A percentile compares a stretch with the other conserved stretches of the same genome.
These are phyloP conservation scores for Phaonia tiefii DNA, from an alignment of 2,888 invertebrate genomes.

Conservation along the genomic window DNA sequence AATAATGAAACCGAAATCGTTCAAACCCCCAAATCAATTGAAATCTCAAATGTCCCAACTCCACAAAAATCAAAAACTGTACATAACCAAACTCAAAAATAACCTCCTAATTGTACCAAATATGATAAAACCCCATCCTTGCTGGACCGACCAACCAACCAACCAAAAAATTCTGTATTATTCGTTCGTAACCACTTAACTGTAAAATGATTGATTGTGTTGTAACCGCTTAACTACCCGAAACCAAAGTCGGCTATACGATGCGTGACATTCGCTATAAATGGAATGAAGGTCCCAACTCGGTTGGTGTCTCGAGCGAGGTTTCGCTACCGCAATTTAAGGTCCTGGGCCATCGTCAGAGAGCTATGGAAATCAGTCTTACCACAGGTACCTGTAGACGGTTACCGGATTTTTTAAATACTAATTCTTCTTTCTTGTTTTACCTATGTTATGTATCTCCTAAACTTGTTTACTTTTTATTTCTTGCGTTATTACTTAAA, in stretches of 20 bases:
- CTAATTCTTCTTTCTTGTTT: conserved; percentile 29
- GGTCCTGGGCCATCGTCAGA: conserved; percentile 97
- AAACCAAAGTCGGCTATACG: conserved; percentile 93
- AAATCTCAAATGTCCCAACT: not conserved
- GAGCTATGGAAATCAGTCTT: conserved; percentile 97
- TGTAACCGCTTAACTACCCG: conserved; percentile 37
- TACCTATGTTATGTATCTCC: conserved; percentile 15
- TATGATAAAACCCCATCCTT: conserved; percentile 27
- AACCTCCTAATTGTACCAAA: conserved; percentile 56
- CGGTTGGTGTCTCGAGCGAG: conserved; percentile 97
- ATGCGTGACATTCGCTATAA: conserved; percentile 98
- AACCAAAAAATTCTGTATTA: no score
- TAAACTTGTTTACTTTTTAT: not conserved
- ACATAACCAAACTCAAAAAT: conserved; percentile 15
- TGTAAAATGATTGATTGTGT: not conserved
- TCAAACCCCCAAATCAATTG: no score
- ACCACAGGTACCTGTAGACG: conserved; percentile 92
- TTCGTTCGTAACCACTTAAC: not conserved
- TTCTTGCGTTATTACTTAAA: not conserved
- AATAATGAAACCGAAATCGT: not conserved
- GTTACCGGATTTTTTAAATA: conserved; percentile 79
- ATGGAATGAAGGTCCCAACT: conserved; percentile 97
- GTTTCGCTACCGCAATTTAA: conserved; percentile 98
- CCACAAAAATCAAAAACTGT: conserved; percentile 5
- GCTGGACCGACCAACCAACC: conserved; percentile 1